Base-by-base conservation (phyloP, 2,113 vertebrate species). In the Vicugna pacos region DNA sequence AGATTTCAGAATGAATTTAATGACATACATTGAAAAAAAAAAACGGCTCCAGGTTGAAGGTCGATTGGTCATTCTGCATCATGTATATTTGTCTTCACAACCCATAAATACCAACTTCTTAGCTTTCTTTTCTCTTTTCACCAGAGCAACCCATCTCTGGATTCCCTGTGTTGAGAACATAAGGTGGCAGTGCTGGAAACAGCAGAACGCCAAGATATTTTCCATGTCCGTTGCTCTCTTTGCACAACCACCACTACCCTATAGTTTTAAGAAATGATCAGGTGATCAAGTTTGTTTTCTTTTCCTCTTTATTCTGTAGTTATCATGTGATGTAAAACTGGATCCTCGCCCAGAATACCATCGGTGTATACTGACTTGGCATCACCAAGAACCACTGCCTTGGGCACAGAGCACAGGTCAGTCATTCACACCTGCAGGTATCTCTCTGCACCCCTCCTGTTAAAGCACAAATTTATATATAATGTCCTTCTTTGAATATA, bases 361-460 rank as follows among this genome's bases (percentile, higher is more conserved):
- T 98, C 99, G 99, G 98, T 99, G 99, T 99, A 99, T 99, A 98
- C 98, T 99, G 98, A 99, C 99, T 97, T 99, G 99, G 99, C 99
- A 99, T 99, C 99, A 99, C 99, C 99, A 99, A 99, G 99, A 99
- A 98, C 99, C 99, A 98, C 99, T 99, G 98, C 99, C 99, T 98
- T 99, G 99, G 99, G 99, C 99, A 99, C 99, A 99, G 98, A 99
- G 99, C 99, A 99, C 99, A 99, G 99, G 99, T 99, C 97, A 97
- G 98, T 98, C 89, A 20, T 11, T 76, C 72, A 72, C 42, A 88
- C 77, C 56, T 84, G 9, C 48, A 86, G 50, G 62, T 75, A 35
- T 46, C 2, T 56, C 60, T 80, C 2, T 65, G 16, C 16, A 73
- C 62, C n/a, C 46, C 17, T 83, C 52, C 65, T 86, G 4, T 84